Evolutionary conservation across 1,140 invertebrate genomes (phyloP).

Genomic region (Drosophila azteca): DNA sequence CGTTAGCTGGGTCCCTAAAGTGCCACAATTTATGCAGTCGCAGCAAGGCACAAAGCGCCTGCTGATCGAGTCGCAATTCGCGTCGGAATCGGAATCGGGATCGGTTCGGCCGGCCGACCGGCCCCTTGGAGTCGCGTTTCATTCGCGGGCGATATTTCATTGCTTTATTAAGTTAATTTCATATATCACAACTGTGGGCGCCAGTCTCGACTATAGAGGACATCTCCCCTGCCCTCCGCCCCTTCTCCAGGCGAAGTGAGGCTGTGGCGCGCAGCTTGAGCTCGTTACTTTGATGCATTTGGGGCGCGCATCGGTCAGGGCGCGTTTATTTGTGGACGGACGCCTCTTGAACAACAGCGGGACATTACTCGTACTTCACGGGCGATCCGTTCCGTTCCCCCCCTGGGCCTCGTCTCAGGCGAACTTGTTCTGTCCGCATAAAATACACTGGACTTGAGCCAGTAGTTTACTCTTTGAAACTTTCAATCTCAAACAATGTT

Average conservation of each 20-base stretch:
- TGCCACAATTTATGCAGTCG: conserved; percentile 70
- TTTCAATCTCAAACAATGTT: not conserved
- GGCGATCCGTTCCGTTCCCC: too few species aligned
- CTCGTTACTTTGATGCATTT: conserved; percentile 83
- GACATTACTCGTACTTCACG: conserved; percentile 39
- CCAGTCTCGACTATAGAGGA: conserved; percentile 50
- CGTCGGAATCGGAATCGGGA: not conserved
- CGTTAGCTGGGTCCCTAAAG: conserved; percentile 35
- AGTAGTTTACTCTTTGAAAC: not conserved
- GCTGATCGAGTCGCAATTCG: conserved; percentile 29
- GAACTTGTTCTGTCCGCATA: conserved; percentile 26
- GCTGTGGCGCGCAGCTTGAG: conserved; percentile 73
- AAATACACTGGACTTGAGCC: conserved; percentile 18
- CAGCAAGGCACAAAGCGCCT: conserved; percentile 65
- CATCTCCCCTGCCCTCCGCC: not conserved
- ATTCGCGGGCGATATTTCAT: conserved; percentile 74
- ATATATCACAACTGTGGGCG: conserved; percentile 74
- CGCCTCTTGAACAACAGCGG: conserved; percentile 65
- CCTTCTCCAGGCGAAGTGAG: conserved; percentile 2
- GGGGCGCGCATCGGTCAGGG: conserved; percentile 29
- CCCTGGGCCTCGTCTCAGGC: too few species aligned
- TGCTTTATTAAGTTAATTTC: conserved; percentile 82
- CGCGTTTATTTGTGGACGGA: conserved; percentile 76
- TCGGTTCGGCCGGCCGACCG: too few species aligned
- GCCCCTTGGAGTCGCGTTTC: conserved; percentile 41